phyloP scores from a whole-genome alignment of 2,888 invertebrate genomes.

The Serrognathus titanus region DNA sequence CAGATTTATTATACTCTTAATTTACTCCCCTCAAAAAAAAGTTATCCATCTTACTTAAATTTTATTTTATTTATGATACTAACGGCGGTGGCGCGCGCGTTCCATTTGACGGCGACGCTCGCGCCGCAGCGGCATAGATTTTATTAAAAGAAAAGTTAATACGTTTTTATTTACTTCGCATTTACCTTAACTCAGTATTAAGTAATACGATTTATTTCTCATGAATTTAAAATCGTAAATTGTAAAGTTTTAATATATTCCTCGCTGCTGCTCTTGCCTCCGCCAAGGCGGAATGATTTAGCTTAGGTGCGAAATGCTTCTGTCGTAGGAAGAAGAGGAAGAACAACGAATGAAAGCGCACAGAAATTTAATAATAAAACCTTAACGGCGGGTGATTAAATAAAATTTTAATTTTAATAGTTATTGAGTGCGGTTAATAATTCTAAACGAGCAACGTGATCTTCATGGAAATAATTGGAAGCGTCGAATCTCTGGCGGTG shows the following conservation, averaged over 20 bases:
- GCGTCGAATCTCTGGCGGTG: too few relatives aligned
- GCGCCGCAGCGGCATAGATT: neutral
- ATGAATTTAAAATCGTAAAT: conserved; percentile 11
- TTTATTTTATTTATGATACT: conserved; percentile 18
- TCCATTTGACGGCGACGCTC: neutral
- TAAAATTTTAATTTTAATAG: too few relatives aligned
- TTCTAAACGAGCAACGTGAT: too few relatives aligned
- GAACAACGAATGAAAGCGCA: neutral
- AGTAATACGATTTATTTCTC: conserved; percentile 5
- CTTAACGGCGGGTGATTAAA: too few relatives aligned
- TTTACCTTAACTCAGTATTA: neutral
- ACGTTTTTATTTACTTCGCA: neutral
- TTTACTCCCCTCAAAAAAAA: conserved; percentile 8
- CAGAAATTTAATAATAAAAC: conserved; percentile 4
- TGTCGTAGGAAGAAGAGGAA: too few relatives aligned
- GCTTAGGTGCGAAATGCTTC: too few relatives aligned
- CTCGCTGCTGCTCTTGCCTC: neutral
- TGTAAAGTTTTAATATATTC: conserved; percentile 11
- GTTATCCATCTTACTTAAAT: conserved; percentile 20
- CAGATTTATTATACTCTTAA: conserved; percentile 19
- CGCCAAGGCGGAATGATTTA: too few relatives aligned
- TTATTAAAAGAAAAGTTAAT: neutral
- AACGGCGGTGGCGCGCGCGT: neutral
- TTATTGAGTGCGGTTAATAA: too few relatives aligned
- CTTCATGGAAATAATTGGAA: too few relatives aligned